Percentiles rank a stretch among this genome's conserved stretches.
Evolutionary conservation across 2,113 vertebrate genomes (phyloP).

Genomic region (Chrysemys picta): DNA sequence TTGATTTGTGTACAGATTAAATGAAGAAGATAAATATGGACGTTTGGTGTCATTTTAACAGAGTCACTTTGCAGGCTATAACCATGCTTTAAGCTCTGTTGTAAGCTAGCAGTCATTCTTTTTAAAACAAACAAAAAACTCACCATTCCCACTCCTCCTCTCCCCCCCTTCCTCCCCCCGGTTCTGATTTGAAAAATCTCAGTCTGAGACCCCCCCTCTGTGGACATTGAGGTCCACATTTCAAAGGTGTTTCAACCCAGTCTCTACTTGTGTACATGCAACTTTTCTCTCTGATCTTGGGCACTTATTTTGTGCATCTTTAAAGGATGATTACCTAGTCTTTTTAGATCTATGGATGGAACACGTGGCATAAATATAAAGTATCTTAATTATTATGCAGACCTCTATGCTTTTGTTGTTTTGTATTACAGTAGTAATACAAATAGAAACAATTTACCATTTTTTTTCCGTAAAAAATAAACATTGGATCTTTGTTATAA

Average conservation of each 20-base stretch:
- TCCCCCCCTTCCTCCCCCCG: neutral
- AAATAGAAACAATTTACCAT: neutral
- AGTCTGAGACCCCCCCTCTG: neutral
- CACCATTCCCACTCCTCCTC: neutral
- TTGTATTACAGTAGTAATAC: neutral
- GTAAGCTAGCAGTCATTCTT: neutral
- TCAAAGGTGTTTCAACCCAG: neutral
- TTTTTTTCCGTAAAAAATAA: neutral
- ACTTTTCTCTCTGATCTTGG: neutral
- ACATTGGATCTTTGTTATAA: neutral
- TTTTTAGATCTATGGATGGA: neutral
- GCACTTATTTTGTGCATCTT: neutral
- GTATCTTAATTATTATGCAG: neutral
- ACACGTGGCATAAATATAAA: neutral
- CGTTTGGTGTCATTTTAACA: neutral
- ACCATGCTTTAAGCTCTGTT: neutral
- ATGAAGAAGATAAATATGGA: accelerated
- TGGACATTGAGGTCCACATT: conserved; percentile 12
- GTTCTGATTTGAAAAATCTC: neutral
- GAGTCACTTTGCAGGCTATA: accelerated
- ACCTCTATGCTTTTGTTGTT: neutral
- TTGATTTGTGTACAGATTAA: neutral
- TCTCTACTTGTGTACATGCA: neutral
- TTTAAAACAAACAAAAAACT: neutral
- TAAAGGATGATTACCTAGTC: neutral